phyloP scores from a whole-genome alignment of 2,797 vertebrate genomes.

The Vultur gryphus region DNA sequence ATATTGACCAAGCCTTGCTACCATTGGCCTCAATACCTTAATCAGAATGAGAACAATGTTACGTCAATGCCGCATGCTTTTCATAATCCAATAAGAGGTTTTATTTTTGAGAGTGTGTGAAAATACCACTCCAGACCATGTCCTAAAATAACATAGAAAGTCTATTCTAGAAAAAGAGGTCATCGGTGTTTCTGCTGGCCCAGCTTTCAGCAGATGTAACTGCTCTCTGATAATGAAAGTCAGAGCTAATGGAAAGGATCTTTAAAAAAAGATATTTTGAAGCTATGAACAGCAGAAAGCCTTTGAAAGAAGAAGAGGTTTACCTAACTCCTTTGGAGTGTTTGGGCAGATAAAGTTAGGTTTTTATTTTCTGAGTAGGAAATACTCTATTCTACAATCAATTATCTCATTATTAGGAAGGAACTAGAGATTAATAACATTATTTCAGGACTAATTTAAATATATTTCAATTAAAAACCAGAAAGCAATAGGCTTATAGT shows the following conservation, averaged over 20 bases:
- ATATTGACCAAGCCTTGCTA: background rate
- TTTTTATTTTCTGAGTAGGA: background rate
- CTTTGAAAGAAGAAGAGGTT: background rate
- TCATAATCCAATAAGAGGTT: background rate
- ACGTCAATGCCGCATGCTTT: rapidly evolving
- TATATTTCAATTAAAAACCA: background rate
- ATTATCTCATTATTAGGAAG: background rate
- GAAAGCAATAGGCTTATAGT: background rate
- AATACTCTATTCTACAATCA: background rate
- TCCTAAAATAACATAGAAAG: background rate
- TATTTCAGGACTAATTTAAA: background rate
- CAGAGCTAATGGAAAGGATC: background rate
- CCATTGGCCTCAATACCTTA: background rate
- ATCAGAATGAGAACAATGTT: background rate
- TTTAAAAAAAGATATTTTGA: background rate
- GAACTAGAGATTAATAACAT: background rate
- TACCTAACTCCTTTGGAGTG: background rate
- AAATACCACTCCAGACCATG: background rate
- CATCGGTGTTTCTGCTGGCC: background rate
- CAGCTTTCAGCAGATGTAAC: background rate
- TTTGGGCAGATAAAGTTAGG: background rate
- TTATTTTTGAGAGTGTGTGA: background rate
- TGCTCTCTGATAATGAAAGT: background rate
- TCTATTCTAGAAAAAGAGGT: background rate
- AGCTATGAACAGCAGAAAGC: background rate